Evolutionary conservation across 2,888 invertebrate genomes (phyloP), one percentile per base, ranked within the genome.

Genomic region (Himalopsyche anomala): DNA sequence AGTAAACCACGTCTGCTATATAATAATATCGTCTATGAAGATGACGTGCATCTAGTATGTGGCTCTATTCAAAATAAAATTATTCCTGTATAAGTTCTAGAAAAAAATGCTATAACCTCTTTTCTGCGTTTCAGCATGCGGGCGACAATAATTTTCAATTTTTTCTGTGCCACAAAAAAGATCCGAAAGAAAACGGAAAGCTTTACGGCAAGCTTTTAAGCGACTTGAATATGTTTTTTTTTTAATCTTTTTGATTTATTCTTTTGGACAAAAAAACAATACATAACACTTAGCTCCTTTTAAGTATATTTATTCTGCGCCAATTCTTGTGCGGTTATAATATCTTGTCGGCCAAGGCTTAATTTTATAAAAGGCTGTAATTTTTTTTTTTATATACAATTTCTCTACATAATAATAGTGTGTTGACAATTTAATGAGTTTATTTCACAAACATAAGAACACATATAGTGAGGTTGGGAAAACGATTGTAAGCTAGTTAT

Each of bases 221-320:
- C 62, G 62, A 62, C 62, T 62, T 28, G 19, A 62, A 62, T 62
- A 62, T 62, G 62, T 62, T n/a, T 62, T 62, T 62, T 62, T 62
- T 62, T 62, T 9, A 62, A 62, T 62, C 62, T 62, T n/a, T 15
- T 51, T 51, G 51, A 51, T 51, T 15, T 51, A 51, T 51, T 15
- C 51, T 51, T 62, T 62, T 62, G 19, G 19, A 4, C 8, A 28
- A 62, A 62, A 62, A 62, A 6, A 19, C 28, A 62, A 51, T 51
- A 51, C 19, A 9, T 62, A 62, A 62, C n/a, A 62, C 62, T 62
- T 9, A 62, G 19, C 9, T 19, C 62, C 2, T 62, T n/a, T n/a
- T 62, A 28, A 19, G 19, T 15, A 0, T 19, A 62, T 62, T 62
- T 19, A 62, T 62, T 62, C 19, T 62, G 19, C 62, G 28, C 62